Evolutionary conservation across 2,888 invertebrate species (phyloP).

Genomic region (Trileptium ribeirensis): DNA sequence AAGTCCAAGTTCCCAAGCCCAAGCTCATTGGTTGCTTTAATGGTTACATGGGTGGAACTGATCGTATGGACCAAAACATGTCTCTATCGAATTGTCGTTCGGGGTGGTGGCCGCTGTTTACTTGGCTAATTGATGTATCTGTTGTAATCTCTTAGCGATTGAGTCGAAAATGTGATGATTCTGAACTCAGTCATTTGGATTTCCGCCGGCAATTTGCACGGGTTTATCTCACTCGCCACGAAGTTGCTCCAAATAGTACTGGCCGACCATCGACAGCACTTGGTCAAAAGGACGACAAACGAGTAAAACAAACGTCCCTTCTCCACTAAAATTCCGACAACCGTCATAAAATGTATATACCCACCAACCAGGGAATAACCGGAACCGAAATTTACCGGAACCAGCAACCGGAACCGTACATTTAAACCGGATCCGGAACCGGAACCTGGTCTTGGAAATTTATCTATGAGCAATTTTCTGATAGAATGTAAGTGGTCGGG

Average conservation of each 20-base stretch:
- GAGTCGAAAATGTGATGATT: neutral
- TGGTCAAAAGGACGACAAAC: too few species aligned
- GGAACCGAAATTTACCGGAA: too few species aligned
- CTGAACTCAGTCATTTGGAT: neutral
- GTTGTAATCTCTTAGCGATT: neutral
- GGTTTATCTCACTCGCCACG: neutral
- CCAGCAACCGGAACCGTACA: too few species aligned
- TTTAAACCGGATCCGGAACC: too few species aligned
- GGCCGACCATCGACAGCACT: neutral
- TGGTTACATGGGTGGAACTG: neutral
- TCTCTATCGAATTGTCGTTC: neutral
- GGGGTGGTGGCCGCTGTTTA: neutral
- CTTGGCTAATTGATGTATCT: neutral
- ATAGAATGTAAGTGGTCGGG: too few species aligned
- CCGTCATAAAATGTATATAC: too few species aligned
- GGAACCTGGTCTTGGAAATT: too few species aligned
- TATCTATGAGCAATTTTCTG: too few species aligned
- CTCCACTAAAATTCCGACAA: too few species aligned
- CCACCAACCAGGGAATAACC: too few species aligned
- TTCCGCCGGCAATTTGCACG: neutral
- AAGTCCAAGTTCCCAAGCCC: neutral
- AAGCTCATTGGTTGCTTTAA: neutral
- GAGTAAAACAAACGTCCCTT: too few species aligned
- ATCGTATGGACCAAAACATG: neutral
- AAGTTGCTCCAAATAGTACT: neutral